These are phyloP conservation scores for Heliconius eleuchia DNA, from an alignment of 1,140 invertebrate species.

Conservation along the genomic window DNA sequence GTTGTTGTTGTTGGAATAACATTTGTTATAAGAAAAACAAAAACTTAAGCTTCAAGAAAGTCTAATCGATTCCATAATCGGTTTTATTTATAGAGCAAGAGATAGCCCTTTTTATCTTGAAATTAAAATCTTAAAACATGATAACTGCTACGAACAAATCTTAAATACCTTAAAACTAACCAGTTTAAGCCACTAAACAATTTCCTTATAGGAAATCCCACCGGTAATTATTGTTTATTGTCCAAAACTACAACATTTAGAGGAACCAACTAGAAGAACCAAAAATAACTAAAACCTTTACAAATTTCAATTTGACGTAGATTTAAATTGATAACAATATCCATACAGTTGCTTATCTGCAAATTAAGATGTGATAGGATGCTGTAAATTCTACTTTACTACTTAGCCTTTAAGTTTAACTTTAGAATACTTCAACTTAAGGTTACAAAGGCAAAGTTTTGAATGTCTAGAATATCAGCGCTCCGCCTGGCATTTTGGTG, in stretches of 20 bases:
- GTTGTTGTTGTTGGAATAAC: too few relatives aligned
- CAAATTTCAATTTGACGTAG: constrained; percentile 37
- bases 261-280: too few relatives aligned
- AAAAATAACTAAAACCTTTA: constrained; percentile 18
- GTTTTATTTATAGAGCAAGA: too few relatives aligned
- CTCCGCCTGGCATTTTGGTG: constrained; percentile 38
- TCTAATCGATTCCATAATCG: too few relatives aligned
- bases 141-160: neutral
- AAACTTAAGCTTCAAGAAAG: too few relatives aligned
- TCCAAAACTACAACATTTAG: constrained; percentile 25
- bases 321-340: constrained; percentile 43
- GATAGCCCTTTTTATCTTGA: too few relatives aligned
- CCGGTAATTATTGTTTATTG: neutral
- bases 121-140: too few relatives aligned
- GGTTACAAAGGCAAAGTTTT: constrained; percentile 36
- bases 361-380: constrained; percentile 33
- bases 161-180: neutral
- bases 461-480: constrained; percentile 49
- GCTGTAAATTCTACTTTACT: constrained; percentile 19
- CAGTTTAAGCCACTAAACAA: neutral
- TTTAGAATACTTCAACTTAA: constrained; percentile 29
- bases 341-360: constrained; percentile 39
- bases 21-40: too few relatives aligned
- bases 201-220: neutral
- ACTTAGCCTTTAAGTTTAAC: constrained; percentile 38